Percentiles rank a stretch among this genome's conserved stretches.
These are phyloP conservation scores for Syrista parreyssii DNA, from an alignment of 2,888 invertebrate genomes.

Conservation along the genomic window DNA sequence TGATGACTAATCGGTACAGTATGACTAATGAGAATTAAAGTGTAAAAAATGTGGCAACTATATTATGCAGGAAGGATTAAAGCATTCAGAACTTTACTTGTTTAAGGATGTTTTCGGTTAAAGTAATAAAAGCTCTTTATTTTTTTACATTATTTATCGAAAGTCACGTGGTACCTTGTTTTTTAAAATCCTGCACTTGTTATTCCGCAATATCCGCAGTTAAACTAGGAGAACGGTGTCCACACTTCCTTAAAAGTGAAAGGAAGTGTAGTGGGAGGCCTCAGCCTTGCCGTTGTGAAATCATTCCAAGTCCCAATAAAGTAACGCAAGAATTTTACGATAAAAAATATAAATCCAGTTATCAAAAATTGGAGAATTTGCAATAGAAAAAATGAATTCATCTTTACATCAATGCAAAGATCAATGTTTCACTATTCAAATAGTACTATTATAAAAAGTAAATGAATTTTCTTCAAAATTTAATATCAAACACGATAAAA, in stretches of 20 bases:
- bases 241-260: constrained; percentile 41
- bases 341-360: neutral
- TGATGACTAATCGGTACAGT: neutral
- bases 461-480: neutral
- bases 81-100: neutral
- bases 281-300: constrained; percentile 1
- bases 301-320: neutral
- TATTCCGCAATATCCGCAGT: constrained; percentile 12
- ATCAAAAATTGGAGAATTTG: neutral
- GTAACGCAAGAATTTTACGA: neutral
- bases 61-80: neutral
- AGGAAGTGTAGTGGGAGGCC: constrained; percentile 24
- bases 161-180: neutral
- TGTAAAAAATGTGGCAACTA: neutral
- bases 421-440: neutral
- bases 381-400: neutral
- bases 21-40: neutral
- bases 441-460: neutral
- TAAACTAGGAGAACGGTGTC: constrained; percentile 24
- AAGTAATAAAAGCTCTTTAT: neutral
- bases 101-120: neutral
- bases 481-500: neutral
- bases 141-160: neutral
- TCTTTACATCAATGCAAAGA: neutral
- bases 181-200: constrained; percentile 14